These are phyloP conservation scores for Hydrozoanthus gracilis DNA, from an alignment of 92 coral and sea anemone species.

Conservation along the genomic window DNA sequence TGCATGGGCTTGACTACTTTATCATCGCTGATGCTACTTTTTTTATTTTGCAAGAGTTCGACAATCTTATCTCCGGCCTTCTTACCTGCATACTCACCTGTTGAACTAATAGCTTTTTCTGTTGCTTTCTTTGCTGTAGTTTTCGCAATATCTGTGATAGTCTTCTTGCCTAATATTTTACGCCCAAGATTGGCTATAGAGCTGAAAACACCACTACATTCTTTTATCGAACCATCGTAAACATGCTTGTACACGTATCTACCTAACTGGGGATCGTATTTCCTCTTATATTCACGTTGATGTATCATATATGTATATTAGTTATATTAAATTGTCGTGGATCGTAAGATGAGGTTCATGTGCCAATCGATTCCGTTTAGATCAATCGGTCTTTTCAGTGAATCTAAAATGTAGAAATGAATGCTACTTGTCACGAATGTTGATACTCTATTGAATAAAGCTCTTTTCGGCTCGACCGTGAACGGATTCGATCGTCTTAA, in stretches of 20 bases:
- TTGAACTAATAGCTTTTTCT: not conserved
- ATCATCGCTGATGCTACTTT: not conserved
- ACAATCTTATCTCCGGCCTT: no score
- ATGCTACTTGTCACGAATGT: not conserved
- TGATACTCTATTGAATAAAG: no score
- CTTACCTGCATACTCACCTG: constrained; percentile 1
- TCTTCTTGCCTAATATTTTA: no score
- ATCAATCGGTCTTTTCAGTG: not conserved
- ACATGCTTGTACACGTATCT: not conserved
- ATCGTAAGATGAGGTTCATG: not conserved
- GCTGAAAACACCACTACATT: not conserved
- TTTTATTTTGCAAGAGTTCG: not conserved
- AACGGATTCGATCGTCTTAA: not conserved
- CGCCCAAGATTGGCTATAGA: no score
- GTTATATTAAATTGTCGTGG: not conserved
- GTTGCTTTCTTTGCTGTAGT: not conserved
- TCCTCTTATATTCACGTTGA: no score
- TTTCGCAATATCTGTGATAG: not conserved
- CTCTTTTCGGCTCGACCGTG: not conserved
- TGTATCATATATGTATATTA: not conserved
- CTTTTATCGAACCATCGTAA: not conserved
- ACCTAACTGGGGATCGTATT: not conserved
- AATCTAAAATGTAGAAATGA: no score
- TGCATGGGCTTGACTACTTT: not conserved
- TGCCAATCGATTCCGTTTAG: no score